These are phyloP conservation scores for Chrysodeixis includens DNA, from an alignment of 2,888 invertebrate species.

Conservation along the genomic window DNA sequence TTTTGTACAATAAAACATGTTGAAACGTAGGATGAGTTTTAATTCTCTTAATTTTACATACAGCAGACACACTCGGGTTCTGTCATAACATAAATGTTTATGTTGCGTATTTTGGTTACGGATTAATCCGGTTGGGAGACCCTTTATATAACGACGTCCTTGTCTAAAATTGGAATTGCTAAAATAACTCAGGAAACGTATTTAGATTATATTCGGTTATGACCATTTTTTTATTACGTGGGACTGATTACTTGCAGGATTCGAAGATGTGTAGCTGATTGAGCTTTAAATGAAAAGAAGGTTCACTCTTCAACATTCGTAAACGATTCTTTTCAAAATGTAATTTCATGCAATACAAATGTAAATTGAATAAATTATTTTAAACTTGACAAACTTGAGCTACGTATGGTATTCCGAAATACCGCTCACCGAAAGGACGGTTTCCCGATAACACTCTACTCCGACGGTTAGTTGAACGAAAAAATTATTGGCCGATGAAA, in stretches of 20 bases:
- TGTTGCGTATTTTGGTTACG: slow-evolving; percentile 45
- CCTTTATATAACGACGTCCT: slow-evolving; percentile 34
- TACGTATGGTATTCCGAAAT: too few relatives aligned
- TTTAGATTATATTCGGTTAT: slow-evolving; percentile 23
- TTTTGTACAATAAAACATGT: slow-evolving; percentile 16
- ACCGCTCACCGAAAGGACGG: too few relatives aligned
- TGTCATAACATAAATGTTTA: slow-evolving; percentile 53
- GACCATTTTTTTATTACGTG: slow-evolving; percentile 9
- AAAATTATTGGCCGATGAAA: too few relatives aligned
- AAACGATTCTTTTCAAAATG: too few relatives aligned
- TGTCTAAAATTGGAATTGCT: slow-evolving; percentile 36
- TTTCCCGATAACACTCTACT: too few relatives aligned
- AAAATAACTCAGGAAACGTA: slow-evolving; percentile 24
- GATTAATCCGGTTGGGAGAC: slow-evolving; percentile 33
- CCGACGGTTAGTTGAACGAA: too few relatives aligned
- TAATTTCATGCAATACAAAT: too few relatives aligned
- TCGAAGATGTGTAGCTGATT: background rate
- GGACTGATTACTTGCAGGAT: background rate
- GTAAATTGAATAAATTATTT: too few relatives aligned
- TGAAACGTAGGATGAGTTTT: slow-evolving; percentile 31
- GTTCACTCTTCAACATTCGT: too few relatives aligned
- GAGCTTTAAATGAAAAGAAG: background rate
- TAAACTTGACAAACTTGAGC: too few relatives aligned
- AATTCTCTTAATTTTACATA: slow-evolving; percentile 39
- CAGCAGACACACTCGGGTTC: slow-evolving; percentile 34